Base-by-base conservation (phyloP, 2,888 invertebrate species). In the Mechanitis mazaeus region DNA sequence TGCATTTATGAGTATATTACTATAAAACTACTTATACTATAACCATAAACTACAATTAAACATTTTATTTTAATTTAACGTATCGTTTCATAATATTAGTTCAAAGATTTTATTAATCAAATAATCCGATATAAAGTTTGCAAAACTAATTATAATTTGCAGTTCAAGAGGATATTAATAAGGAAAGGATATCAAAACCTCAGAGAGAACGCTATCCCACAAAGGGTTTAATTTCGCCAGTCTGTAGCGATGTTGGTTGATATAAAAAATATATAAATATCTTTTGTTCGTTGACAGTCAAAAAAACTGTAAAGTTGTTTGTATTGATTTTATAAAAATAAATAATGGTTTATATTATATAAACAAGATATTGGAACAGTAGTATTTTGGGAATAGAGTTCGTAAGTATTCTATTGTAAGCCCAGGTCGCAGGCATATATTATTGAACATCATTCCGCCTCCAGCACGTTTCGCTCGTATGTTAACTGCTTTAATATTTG, bases 401-500 rank as follows among this genome's bases (percentile, higher is more conserved):
- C 7, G 28, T 6, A 35, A 50, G 31, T 11, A 28, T 31, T 11
- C 31, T n/a, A 31, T 50, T 50, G 50, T 50, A 31, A 31, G 50
- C 50, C 35, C 50, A 50, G 50, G 50, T 50, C 31, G 28, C 31
- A 11, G n/a, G 5, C 50, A 50, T 50, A 31, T 50, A 50, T 50
- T 50, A 50, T 50, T 11, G n/a, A 50, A 11, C 3, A 50, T 31
- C 50, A 50, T 50, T 50, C 31, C 50, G 28, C 31, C 31, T 50
- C 9, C 50, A 50, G 50, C 78, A 75, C 75, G 75, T 67, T 60
- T 60, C 69, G 71, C 55, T 70, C 74, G 75, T 79, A 73, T 76
- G 75, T 78, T 76, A 72, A 68, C 74, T 72, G 65, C 71, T 67
- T 72, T 71, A 75, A 76, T 75, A 73, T 75, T 75, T 75, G 72